phyloP scores from a whole-genome alignment of 2,113 vertebrate species.

The Laticauda laticaudata region DNA sequence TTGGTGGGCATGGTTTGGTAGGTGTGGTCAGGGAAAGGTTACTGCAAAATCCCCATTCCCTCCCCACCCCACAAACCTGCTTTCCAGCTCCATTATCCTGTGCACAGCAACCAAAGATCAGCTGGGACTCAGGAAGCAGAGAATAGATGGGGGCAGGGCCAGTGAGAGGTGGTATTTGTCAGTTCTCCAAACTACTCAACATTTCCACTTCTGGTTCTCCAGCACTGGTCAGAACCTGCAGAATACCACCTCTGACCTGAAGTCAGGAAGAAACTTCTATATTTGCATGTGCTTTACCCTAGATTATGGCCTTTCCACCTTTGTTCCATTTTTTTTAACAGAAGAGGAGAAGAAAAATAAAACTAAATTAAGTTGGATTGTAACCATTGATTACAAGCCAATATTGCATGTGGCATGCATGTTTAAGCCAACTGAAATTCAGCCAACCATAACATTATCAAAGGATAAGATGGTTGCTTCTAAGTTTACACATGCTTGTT shows the following conservation, averaged over 20 bases:
- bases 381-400: not conserved
- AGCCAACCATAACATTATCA: not conserved
- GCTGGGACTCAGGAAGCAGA: too few relatives aligned
- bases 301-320: not conserved
- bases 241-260: not conserved
- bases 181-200: too few relatives aligned
- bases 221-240: too few relatives aligned
- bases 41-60: too few relatives aligned
- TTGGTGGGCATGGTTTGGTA: too few relatives aligned
- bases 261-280: not conserved
- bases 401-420: not conserved
- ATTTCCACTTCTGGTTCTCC: too few relatives aligned
- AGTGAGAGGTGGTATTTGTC: too few relatives aligned
- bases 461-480: not conserved
- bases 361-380: not conserved
- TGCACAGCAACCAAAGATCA: too few relatives aligned
- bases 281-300: not conserved
- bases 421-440: not conserved
- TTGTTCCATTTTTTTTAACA: not conserved
- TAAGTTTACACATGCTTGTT: not conserved
- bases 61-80: too few relatives aligned
- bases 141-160: too few relatives aligned
- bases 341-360: not conserved
- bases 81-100: too few relatives aligned
- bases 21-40: too few relatives aligned